Percentiles rank a stretch among this genome's conserved stretches.
Evolutionary conservation across 2,888 invertebrate species (phyloP).

Genomic region (Ditylenchus weischeri): DNA sequence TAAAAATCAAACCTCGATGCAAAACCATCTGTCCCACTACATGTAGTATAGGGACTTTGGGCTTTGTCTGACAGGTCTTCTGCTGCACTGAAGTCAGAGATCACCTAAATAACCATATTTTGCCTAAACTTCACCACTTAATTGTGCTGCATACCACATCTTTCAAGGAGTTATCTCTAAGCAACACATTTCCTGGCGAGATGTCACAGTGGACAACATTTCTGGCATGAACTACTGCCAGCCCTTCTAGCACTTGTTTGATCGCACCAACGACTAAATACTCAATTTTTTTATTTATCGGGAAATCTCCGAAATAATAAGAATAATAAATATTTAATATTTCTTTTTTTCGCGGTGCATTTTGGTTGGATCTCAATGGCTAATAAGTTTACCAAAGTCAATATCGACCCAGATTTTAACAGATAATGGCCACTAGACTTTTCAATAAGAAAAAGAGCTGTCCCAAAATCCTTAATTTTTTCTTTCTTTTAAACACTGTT

Average conservation of each 20-base stretch:
- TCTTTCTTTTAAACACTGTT: too few relatives aligned
- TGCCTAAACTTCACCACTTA: too few relatives aligned
- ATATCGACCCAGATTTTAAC: too few relatives aligned
- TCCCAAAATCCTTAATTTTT: too few relatives aligned
- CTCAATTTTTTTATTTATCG: too few relatives aligned
- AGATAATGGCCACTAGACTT: too few relatives aligned
- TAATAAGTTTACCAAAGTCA: too few relatives aligned
- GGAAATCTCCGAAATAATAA: too few relatives aligned
- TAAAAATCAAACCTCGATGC: not conserved
- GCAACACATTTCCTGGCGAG: slow-evolving; percentile 5
- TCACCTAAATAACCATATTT: not conserved
- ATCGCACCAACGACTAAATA: slow-evolving; percentile 5
- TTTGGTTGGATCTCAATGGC: too few relatives aligned
- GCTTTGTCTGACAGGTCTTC: slow-evolving; percentile 4
- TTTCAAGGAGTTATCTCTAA: not conserved
- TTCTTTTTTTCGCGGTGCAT: too few relatives aligned
- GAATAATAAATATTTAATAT: too few relatives aligned
- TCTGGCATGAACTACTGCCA: slow-evolving; percentile 6
- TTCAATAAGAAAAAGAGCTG: too few relatives aligned
- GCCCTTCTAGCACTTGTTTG: slow-evolving; percentile 1
- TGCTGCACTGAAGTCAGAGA: slow-evolving; percentile 5
- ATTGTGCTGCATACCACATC: not conserved
- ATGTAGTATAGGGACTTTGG: slow-evolving; percentile 3
- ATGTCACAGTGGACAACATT: slow-evolving; percentile 5
- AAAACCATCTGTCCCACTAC: slow-evolving; percentile 3